A percentile compares a stretch with the other conserved stretches of the same genome.
These are phyloP conservation scores for Chrysodeixis includens DNA, from an alignment of 2,888 invertebrate species.

Conservation along the genomic window DNA sequence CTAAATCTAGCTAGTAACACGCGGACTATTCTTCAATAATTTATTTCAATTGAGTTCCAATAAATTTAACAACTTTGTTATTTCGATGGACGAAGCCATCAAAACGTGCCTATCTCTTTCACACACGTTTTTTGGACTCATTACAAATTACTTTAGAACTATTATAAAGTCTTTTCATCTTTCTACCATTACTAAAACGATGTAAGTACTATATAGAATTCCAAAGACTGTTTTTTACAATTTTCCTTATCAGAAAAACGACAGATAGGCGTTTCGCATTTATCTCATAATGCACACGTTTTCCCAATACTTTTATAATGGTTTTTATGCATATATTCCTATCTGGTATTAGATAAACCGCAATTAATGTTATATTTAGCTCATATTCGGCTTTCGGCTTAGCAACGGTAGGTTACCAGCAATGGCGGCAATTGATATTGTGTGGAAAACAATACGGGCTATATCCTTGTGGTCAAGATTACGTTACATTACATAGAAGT, in stretches of 20 bases:
- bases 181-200: background rate
- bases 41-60: slow-evolving; percentile 4
- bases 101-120: background rate
- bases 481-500: slow-evolving; percentile 47
- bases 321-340: background rate
- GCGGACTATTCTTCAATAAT: background rate
- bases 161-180: background rate
- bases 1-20: background rate
- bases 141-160: background rate
- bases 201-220: background rate
- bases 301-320: background rate
- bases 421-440: background rate
- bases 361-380: background rate
- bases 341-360: background rate
- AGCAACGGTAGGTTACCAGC: background rate
- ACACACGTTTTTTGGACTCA: background rate
- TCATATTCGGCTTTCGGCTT: background rate
- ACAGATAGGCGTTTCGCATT: background rate
- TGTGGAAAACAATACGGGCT: slow-evolving; percentile 35
- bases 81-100: background rate
- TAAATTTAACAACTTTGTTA: background rate
- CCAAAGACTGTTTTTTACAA: background rate
- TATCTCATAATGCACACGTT: background rate
- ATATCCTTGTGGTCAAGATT: slow-evolving; percentile 58
- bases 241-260: background rate